A percentile compares a stretch with the other conserved stretches of the same genome.
phyloP scores from a whole-genome alignment of 1,140 invertebrate genomes.

The Neoseiulus cucumeris region DNA sequence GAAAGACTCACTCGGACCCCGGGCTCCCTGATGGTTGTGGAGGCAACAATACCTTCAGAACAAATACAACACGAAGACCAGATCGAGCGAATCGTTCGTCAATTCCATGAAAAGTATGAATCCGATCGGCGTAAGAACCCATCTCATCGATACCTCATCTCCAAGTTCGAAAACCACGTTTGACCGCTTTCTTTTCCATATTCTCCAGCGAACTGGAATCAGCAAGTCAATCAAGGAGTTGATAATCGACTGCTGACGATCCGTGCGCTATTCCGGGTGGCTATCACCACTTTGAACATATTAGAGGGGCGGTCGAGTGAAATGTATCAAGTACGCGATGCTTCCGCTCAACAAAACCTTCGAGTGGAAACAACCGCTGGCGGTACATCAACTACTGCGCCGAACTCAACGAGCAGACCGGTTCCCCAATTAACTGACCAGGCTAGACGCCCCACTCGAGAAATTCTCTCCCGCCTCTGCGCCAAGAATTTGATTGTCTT shows the following conservation, averaged over 20 bases:
- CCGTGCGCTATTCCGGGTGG: neutral
- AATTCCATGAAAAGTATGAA: neutral
- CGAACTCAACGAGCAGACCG: neutral
- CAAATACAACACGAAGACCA: neutral
- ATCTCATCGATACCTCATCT: too few relatives aligned
- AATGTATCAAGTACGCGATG: neutral
- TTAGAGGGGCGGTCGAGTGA: neutral
- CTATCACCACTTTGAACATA: neutral
- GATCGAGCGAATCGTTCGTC: neutral
- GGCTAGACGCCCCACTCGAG: neutral
- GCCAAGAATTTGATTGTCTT: neutral
- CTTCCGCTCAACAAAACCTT: neutral
- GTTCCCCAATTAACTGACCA: neutral
- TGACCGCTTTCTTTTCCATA: too few relatives aligned
- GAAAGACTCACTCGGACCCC: too few relatives aligned
- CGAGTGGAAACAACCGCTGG: neutral
- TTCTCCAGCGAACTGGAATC: neutral
- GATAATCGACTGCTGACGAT: neutral
- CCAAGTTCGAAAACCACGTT: too few relatives aligned
- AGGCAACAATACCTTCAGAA: too few relatives aligned
- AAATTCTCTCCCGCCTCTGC: neutral
- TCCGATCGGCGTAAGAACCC: too few relatives aligned
- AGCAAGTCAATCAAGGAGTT: neutral
- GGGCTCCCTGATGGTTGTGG: too few relatives aligned
- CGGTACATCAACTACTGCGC: neutral